Conservation (phyloP, 2,797 vertebrate genomes). For the Artibeus lituratus region DNA sequence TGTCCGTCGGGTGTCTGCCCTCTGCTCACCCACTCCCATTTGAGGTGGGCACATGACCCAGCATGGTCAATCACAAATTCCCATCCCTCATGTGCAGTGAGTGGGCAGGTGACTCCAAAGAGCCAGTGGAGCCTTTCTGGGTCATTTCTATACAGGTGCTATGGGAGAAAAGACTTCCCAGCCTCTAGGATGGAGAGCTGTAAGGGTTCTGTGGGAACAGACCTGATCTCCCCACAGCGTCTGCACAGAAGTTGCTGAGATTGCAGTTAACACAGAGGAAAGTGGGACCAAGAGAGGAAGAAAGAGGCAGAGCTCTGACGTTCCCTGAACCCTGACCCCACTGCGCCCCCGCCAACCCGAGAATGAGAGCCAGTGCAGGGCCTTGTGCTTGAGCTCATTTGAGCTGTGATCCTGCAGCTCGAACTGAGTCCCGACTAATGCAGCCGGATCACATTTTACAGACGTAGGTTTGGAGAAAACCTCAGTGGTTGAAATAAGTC, state of each 20-base stretch:
- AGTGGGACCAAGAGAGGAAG: neutral
- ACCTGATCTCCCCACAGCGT: neutral
- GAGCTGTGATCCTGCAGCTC: neutral
- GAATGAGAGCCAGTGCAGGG: neutral
- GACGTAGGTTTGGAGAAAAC: neutral
- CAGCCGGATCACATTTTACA: neutral
- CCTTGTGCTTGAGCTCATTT: neutral
- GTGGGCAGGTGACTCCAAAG: neutral
- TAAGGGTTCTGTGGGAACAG: fast-evolving
- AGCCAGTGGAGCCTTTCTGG: neutral
- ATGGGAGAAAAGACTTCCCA: no score
- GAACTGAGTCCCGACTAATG: neutral
- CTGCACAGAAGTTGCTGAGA: neutral
- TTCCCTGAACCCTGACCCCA: neutral
- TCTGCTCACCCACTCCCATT: neutral
- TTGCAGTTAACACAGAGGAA: neutral
- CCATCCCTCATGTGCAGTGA: neutral
- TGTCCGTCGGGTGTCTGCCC: neutral
- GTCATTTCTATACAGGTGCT: fast-evolving
- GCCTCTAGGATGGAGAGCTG: neutral
- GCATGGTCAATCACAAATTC: neutral
- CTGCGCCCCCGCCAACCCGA: neutral
- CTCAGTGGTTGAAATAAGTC: neutral
- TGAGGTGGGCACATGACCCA: neutral
- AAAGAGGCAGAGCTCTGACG: neutral